Evolutionary conservation across 2,797 vertebrate genomes (phyloP).

Genomic region (Gobio occitaniae): DNA sequence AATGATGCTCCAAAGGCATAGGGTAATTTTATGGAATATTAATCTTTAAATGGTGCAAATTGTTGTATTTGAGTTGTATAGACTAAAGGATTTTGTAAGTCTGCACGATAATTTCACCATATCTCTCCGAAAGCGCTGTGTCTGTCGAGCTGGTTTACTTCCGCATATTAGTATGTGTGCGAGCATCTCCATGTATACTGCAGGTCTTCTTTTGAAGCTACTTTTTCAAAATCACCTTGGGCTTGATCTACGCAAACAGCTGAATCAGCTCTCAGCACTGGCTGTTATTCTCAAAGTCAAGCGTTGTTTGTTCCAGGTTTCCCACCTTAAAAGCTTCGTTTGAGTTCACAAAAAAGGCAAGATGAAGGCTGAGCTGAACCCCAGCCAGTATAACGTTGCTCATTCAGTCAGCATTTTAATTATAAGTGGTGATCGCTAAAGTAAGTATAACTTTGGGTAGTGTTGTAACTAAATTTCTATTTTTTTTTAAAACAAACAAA

Average conservation of each 20-base stretch:
- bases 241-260: constrained; percentile 57
- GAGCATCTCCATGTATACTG: constrained; percentile 32
- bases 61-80: constrained; percentile 63
- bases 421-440: neutral
- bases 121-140: constrained; percentile 44
- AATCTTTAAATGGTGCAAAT: constrained; percentile 58
- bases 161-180: constrained; percentile 59
- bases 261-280: constrained; percentile 56
- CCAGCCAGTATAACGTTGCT: neutral
- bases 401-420: constrained; percentile 39
- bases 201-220: constrained; percentile 59
- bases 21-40: constrained; percentile 53
- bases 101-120: constrained; percentile 49
- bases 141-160: constrained; percentile 55
- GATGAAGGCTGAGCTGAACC: constrained; percentile 35
- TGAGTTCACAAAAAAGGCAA: constrained; percentile 37
- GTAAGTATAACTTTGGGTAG: neutral
- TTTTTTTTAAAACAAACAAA: too few relatives aligned
- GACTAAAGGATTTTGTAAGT: constrained; percentile 43
- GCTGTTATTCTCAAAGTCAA: constrained; percentile 58
- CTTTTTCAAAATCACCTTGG: constrained; percentile 62
- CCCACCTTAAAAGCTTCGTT: constrained; percentile 54
- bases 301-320: constrained; percentile 54
- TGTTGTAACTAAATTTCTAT: neutral
- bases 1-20: constrained; percentile 62